Evolutionary conservation across 1,140 invertebrate species (phyloP).

Genomic region (Lasaia peninsularis): DNA sequence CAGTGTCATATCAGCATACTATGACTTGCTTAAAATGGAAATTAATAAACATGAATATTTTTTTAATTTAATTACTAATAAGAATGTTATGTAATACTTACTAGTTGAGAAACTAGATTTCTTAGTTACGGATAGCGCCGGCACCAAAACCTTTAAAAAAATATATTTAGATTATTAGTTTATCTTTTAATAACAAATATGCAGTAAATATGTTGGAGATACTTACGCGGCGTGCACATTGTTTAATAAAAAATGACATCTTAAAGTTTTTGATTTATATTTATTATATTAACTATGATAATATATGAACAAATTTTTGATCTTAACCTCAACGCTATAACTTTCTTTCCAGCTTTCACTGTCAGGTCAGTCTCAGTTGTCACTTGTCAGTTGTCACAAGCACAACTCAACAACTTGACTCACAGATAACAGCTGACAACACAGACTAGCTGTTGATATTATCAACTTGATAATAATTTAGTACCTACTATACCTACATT

Average conservation of each 20-base stretch:
- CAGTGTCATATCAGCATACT: no score
- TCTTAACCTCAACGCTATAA: neutral
- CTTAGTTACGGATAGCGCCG: conserved; percentile 37
- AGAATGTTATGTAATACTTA: conserved; percentile 50
- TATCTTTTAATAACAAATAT: neutral
- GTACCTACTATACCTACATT: no score
- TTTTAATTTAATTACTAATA: neutral
- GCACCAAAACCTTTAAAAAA: conserved; percentile 38
- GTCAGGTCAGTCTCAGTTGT: no score
- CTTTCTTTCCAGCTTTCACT: neutral
- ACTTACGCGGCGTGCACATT: conserved; percentile 42
- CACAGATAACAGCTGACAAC: no score
- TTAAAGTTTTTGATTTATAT: conserved; percentile 9
- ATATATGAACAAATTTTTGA: neutral
- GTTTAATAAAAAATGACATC: conserved; percentile 51
- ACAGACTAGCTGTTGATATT: no score
- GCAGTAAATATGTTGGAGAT: neutral
- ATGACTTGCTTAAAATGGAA: neutral
- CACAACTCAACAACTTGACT: no score
- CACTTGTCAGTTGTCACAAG: neutral
- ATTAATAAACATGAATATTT: neutral
- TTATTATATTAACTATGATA: neutral
- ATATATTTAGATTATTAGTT: conserved; percentile 12
- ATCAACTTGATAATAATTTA: no score
- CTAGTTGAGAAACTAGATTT: conserved; percentile 49